These are phyloP conservation scores for Harpagus bidentatus DNA, from an alignment of 2,113 vertebrate genomes.

Conservation along the genomic window DNA sequence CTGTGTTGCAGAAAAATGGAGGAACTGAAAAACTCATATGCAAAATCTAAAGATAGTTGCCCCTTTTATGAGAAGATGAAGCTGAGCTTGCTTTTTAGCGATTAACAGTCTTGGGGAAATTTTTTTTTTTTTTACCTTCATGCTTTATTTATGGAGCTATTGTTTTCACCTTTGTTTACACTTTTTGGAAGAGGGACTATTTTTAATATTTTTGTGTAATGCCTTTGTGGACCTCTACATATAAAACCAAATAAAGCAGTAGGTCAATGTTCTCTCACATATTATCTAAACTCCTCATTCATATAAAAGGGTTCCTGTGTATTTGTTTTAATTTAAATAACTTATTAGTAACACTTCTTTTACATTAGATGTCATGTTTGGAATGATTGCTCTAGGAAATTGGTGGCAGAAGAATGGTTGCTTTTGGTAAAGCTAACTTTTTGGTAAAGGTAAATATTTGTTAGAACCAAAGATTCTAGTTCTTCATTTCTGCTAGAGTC, in stretches of 20 bases:
- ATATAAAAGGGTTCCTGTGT: background rate
- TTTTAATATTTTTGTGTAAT: background rate
- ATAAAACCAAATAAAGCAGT: background rate
- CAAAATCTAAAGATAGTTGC: background rate
- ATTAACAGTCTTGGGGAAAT: background rate
- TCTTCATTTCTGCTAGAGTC: background rate
- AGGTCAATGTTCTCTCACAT: background rate
- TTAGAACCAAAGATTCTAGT: background rate
- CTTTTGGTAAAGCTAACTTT: background rate
- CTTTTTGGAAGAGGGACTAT: background rate
- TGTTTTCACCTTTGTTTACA: background rate
- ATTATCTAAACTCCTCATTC: background rate
- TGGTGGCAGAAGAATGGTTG: background rate
- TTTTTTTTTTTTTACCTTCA: background rate
- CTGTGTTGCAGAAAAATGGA: background rate
- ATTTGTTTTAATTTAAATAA: background rate
- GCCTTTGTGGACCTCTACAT: background rate
- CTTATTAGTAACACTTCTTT: background rate
- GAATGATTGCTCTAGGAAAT: background rate
- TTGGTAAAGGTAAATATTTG: background rate
- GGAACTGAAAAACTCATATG: background rate
- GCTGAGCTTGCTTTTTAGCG: background rate
- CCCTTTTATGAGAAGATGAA: background rate
- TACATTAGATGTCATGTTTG: background rate
- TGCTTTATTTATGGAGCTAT: background rate